Evolutionary conservation across 2,888 invertebrate species (phyloP).

Genomic region (Caradrina clavipalpis): DNA sequence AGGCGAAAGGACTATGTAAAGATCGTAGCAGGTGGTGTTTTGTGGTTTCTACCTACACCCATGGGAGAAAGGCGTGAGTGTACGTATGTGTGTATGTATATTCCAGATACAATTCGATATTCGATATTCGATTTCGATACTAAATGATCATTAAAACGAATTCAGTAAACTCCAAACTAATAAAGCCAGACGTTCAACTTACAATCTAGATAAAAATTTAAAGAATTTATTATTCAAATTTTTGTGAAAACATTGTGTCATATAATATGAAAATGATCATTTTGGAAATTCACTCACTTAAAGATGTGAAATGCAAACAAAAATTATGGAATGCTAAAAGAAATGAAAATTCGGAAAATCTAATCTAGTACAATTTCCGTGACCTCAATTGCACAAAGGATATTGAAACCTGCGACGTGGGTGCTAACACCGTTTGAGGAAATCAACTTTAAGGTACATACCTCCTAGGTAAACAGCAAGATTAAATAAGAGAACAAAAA

Average conservation of each 20-base stretch:
- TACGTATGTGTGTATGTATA: too few species aligned
- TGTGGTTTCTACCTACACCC: too few species aligned
- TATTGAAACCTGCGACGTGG: slow-evolving; percentile 24
- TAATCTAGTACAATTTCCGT: slow-evolving; percentile 39
- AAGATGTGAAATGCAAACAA: slow-evolving; percentile 5
- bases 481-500: neutral
- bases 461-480: neutral
- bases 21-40: too few species aligned
- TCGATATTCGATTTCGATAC: too few species aligned
- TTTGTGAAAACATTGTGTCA: too few species aligned
- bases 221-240: too few species aligned
- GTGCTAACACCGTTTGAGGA: slow-evolving; percentile 3
- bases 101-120: too few species aligned
- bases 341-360: slow-evolving; percentile 36
- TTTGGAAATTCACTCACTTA: neutral
- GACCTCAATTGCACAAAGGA: slow-evolving; percentile 42
- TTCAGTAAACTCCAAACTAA: too few species aligned
- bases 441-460: neutral
- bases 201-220: too few species aligned
- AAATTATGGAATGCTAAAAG: slow-evolving; percentile 18
- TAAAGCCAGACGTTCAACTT: too few species aligned
- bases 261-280: neutral
- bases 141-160: slow-evolving; percentile 9
- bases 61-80: too few species aligned
- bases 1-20: too few species aligned